Evolutionary conservation across 2,888 invertebrate genomes (phyloP).

Genomic region (Dysmachus trigonus): DNA sequence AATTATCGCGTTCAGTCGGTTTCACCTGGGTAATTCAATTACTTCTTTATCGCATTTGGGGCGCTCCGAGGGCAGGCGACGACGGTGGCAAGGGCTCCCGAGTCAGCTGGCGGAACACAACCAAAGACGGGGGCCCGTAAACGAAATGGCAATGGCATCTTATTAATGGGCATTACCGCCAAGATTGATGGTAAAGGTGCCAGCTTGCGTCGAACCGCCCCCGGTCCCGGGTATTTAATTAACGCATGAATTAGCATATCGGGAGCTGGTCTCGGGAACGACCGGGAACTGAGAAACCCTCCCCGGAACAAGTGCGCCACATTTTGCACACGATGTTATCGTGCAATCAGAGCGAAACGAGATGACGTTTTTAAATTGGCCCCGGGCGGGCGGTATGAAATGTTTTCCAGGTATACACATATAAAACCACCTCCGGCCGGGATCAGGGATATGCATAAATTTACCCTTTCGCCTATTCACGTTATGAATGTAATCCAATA

Average conservation of each 20-base stretch:
- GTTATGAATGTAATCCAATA: slow-evolving; percentile 41
- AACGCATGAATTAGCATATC: slow-evolving; percentile 39
- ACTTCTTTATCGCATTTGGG: slow-evolving; percentile 39
- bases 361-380: slow-evolving; percentile 36
- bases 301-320: not conserved
- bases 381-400: not conserved
- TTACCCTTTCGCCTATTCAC: slow-evolving; percentile 39
- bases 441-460: slow-evolving; percentile 22
- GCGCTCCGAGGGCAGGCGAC: not conserved
- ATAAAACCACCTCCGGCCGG: not conserved
- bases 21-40: slow-evolving; percentile 44
- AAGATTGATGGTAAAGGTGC: slow-evolving; percentile 43
- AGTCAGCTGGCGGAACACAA: not conserved
- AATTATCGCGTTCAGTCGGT: slow-evolving; percentile 43
- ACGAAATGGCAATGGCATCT: slow-evolving; percentile 41
- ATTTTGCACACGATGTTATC: slow-evolving; percentile 28
- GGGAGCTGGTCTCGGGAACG: not conserved
- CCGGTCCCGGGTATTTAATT: slow-evolving; percentile 18
- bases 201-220: slow-evolving; percentile 35
- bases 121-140: not conserved
- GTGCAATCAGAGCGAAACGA: slow-evolving; percentile 28
- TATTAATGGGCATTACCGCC: slow-evolving; percentile 41
- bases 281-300: not conserved
- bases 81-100: too few species aligned
- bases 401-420: slow-evolving; percentile 10